Conservation (phyloP, 2,888 invertebrate species). For the Cheilosia vernalis region DNA sequence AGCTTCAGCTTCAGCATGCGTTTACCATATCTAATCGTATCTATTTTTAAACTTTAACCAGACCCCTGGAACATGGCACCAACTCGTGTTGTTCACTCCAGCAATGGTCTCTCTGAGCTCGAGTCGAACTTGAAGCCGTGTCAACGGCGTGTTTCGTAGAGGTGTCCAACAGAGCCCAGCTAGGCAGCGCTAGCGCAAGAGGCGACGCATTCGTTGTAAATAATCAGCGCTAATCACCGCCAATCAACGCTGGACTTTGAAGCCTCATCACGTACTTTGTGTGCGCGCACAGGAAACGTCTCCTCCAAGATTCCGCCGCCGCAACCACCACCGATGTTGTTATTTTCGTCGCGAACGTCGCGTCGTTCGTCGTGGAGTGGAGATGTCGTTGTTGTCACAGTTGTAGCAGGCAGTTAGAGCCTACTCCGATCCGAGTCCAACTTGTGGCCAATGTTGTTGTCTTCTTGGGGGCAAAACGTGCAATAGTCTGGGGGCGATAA, state of each 20-base stretch:
- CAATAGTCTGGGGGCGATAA: conserved; percentile 72
- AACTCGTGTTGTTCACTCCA: conserved; percentile 56
- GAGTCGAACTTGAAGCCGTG: conserved; percentile 59
- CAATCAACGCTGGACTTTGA: conserved; percentile 75
- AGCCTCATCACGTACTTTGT: conserved; percentile 74
- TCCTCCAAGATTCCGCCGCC: conserved; percentile 67
- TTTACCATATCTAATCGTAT: conserved; percentile 74
- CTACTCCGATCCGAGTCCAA: conserved; percentile 46
- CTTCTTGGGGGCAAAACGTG: conserved; percentile 62
- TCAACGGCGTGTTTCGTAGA: conserved; percentile 69
- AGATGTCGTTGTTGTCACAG: conserved; percentile 77
- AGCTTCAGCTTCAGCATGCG: conserved; percentile 46
- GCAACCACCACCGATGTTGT: conserved; percentile 76
- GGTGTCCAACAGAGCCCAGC: conserved; percentile 68
- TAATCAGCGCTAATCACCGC: conserved; percentile 75
- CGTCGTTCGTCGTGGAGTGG: conserved; percentile 78
- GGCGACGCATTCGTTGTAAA: conserved; percentile 75
- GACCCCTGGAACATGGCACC: conserved; percentile 63
- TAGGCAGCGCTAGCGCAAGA: conserved; percentile 59
- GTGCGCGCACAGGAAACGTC: conserved; percentile 73
- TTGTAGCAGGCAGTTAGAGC: conserved; percentile 18
- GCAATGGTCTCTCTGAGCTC: conserved; percentile 54
- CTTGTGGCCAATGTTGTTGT: conserved; percentile 59
- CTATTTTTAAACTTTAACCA: conserved; percentile 72
- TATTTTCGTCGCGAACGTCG: conserved; percentile 79